Conservation (phyloP, 2,888 invertebrate genomes). For the Microplitis manilae region DNA sequence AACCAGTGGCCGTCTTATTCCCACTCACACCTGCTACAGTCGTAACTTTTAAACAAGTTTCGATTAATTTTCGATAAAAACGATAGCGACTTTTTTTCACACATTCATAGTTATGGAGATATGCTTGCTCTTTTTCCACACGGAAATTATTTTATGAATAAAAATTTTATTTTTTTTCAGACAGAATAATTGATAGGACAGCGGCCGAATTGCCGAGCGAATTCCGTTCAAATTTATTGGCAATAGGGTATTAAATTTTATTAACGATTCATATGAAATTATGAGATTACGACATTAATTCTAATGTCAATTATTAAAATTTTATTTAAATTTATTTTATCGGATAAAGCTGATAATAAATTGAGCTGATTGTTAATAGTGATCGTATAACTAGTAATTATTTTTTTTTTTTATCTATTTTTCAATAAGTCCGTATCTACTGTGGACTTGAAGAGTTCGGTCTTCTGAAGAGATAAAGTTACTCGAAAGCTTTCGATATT, state of each 20-base stretch:
- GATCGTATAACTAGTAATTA: not conserved
- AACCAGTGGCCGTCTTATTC: not conserved
- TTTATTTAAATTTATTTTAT: conserved; percentile 32
- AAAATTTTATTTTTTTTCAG: too few relatives aligned
- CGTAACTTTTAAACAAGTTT: conserved; percentile 16
- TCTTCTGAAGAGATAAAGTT: conserved; percentile 1
- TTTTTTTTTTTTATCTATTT: not conserved
- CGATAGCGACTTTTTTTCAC: conserved; percentile 31
- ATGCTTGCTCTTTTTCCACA: too few relatives aligned
- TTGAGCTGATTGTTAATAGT: too few relatives aligned
- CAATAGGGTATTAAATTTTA: conserved; percentile 40
- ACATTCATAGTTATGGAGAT: conserved; percentile 2
- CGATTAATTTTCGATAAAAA: conserved; percentile 47
- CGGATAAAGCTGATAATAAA: too few relatives aligned
- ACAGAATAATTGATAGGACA: conserved; percentile 31
- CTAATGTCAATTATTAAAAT: conserved; percentile 30
- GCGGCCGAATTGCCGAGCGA: conserved; percentile 30
- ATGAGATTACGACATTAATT: conserved; percentile 39
- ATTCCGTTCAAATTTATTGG: conserved; percentile 40
- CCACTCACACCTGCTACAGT: conserved; percentile 44
- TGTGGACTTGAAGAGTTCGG: not conserved
- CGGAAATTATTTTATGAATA: too few relatives aligned
- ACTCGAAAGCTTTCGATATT: not conserved
- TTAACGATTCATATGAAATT: conserved; percentile 37
- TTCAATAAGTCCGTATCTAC: not conserved